Percentiles rank a stretch among this genome's conserved stretches.
Conservation (phyloP, 2,113 vertebrate species). For the Puntigrus tetrazona region DNA sequence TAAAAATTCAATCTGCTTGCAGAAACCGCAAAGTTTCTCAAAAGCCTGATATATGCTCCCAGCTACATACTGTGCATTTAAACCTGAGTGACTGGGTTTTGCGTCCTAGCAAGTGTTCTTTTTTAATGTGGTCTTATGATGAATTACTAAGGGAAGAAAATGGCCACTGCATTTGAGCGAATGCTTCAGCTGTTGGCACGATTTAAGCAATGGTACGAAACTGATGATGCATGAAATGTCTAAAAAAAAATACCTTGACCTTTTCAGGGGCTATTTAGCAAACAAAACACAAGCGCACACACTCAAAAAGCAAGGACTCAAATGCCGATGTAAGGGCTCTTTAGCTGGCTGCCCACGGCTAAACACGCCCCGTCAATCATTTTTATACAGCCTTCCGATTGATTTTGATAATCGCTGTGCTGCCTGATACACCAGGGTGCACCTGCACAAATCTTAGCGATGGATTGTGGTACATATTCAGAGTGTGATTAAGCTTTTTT, state of each 20-base stretch:
- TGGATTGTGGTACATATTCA: neutral
- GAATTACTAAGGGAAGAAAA: neutral
- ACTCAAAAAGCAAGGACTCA: neutral
- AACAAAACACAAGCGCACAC: neutral
- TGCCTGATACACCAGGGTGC: neutral
- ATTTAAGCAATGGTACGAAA: conserved; percentile 14
- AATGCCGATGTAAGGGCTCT: neutral
- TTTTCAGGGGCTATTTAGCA: conserved; percentile 41
- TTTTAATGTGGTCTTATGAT: neutral
- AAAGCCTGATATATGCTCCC: neutral
- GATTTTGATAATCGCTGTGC: conserved; percentile 17
- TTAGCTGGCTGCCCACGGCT: neutral
- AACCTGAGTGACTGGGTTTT: conserved; percentile 8
- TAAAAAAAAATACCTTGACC: conserved; percentile 27
- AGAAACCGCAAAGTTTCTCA: conserved; percentile 25
- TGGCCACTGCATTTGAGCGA: conserved; percentile 1
- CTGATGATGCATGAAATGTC: conserved; percentile 28
- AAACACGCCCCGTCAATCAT: conserved; percentile 15
- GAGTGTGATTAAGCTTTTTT: neutral
- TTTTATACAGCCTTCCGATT: conserved; percentile 21
- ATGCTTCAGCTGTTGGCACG: conserved; percentile 19
- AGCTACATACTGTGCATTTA: neutral
- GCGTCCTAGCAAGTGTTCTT: neutral
- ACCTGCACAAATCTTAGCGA: neutral
- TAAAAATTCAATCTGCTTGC: conserved; percentile 22